Percentiles rank a stretch among this genome's conserved stretches.
phyloP scores from a whole-genome alignment of 2,888 invertebrate species.

The Mimumesa dahlbomi region DNA sequence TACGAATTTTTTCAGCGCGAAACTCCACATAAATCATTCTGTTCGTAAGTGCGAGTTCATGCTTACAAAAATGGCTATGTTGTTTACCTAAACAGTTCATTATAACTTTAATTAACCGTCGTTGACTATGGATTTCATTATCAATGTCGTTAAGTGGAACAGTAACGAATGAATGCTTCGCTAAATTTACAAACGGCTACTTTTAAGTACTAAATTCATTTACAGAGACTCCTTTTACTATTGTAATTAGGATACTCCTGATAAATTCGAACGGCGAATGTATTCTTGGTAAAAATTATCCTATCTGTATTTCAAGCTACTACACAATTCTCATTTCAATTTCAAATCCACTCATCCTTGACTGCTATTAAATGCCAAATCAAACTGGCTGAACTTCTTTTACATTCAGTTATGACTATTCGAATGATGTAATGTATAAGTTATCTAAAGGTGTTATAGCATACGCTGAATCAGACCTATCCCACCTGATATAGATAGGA shows the following conservation, averaged over 20 bases:
- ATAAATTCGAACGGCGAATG: not conserved
- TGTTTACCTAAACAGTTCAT: too few relatives aligned
- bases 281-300: too few relatives aligned
- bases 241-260: constrained; percentile 16
- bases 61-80: too few relatives aligned
- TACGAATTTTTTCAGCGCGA: too few relatives aligned
- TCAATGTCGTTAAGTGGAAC: not conserved
- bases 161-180: not conserved
- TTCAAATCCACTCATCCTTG: constrained; percentile 31
- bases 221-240: not conserved
- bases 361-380: constrained; percentile 15
- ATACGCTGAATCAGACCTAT: too few relatives aligned
- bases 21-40: too few relatives aligned
- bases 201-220: not conserved
- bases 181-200: not conserved
- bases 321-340: constrained; percentile 22
- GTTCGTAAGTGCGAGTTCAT: too few relatives aligned
- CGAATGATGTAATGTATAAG: constrained; percentile 14
- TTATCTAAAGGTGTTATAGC: too few relatives aligned
- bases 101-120: not conserved
- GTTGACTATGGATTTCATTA: not conserved
- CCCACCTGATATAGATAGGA: too few relatives aligned
- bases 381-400: constrained; percentile 13
- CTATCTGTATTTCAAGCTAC: not conserved
- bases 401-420: constrained; percentile 11